Conservation (phyloP, 2,113 vertebrate genomes). For the Coryphaenoides rupestris region DNA sequence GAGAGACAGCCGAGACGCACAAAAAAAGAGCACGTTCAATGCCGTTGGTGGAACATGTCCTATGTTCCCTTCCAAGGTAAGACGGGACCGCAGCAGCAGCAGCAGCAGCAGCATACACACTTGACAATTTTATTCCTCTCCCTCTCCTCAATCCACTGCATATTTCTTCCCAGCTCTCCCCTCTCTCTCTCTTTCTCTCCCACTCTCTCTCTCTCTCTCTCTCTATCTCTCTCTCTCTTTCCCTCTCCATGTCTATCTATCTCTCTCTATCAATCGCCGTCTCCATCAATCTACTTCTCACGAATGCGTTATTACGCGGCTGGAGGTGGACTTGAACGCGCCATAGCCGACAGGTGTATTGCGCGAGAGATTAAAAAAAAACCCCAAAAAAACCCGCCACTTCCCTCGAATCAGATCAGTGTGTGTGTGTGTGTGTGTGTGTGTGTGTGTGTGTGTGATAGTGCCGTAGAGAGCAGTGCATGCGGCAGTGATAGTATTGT, state of each 20-base stretch:
- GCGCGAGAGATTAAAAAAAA: slow-evolving; percentile 8
- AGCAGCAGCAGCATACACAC: too few relatives aligned
- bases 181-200: slow-evolving; percentile 37
- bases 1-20: slow-evolving; percentile 67
- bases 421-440: too few relatives aligned
- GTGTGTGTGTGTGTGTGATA: too few relatives aligned
- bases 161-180: slow-evolving; percentile 43
- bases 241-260: slow-evolving; percentile 10
- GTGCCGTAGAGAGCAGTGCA: slow-evolving; percentile 29
- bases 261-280: slow-evolving; percentile 20
- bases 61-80: slow-evolving; percentile 83
- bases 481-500: slow-evolving; percentile 54
- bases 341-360: slow-evolving; percentile 62
- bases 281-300: neutral
- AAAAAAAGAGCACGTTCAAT: slow-evolving; percentile 65
- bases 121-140: slow-evolving; percentile 28
- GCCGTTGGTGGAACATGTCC: slow-evolving; percentile 81
- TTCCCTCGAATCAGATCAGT: slow-evolving; percentile 23
- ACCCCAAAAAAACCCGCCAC: too few relatives aligned
- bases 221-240: slow-evolving; percentile 16
- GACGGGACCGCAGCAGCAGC: too few relatives aligned
- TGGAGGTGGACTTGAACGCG: too few relatives aligned
- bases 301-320: too few relatives aligned
- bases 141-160: slow-evolving; percentile 41
- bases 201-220: slow-evolving; percentile 20